Percentiles rank a stretch among this genome's conserved stretches.
Conservation (phyloP, 2,888 invertebrate species). For the Desoria tigrina region DNA sequence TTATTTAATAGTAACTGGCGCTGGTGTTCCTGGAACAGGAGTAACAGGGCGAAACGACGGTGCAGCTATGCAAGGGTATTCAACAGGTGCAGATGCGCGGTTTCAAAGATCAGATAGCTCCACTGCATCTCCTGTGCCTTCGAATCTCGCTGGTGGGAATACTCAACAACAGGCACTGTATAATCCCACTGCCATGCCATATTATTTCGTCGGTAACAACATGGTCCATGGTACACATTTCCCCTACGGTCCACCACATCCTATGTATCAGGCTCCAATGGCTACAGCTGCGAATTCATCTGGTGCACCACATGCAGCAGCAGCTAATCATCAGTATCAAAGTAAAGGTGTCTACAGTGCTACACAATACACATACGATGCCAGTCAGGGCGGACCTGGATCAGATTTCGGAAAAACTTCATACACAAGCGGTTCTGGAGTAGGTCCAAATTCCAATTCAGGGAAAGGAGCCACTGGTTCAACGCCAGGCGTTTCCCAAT, state of each 20-base stretch:
- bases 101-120: conserved; percentile 53
- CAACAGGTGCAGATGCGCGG: conserved; percentile 47
- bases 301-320: conserved; percentile 48
- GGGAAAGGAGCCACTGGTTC: conserved; percentile 54
- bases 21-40: conserved; percentile 45
- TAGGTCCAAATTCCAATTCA: conserved; percentile 48
- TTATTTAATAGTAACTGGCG: conserved; percentile 26
- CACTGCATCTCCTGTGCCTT: conserved; percentile 53
- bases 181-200: conserved; percentile 48
- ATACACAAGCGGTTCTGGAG: conserved; percentile 47
- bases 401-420: conserved; percentile 50
- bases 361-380: conserved; percentile 44
- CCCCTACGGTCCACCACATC: conserved; percentile 48
- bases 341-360: conserved; percentile 48
- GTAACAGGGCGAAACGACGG: conserved; percentile 50
- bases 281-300: conserved; percentile 49
- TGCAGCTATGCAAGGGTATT: conserved; percentile 48
- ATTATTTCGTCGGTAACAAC: conserved; percentile 51
- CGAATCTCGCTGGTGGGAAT: conserved; percentile 52
- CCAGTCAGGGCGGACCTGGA: conserved; percentile 45
- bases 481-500: conserved; percentile 59
- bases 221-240: conserved; percentile 42
- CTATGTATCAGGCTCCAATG: conserved; percentile 51
- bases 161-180: conserved; percentile 50
- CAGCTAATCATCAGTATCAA: conserved; percentile 52